phyloP scores from a whole-genome alignment of 1,140 invertebrate genomes.

The Drosophila littoralis region DNA sequence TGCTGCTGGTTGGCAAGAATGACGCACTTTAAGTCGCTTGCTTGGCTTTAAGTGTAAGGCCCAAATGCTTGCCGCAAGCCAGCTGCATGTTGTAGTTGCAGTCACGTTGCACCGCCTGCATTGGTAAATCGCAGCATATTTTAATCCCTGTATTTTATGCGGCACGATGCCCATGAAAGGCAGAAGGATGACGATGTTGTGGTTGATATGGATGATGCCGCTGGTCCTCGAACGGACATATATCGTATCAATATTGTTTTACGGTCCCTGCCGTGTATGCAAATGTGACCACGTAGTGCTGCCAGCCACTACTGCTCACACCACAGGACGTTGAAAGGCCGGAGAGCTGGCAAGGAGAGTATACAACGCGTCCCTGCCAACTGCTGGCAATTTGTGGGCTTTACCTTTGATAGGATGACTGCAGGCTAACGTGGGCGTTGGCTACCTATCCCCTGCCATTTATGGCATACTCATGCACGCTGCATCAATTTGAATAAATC shows the following conservation, averaged over 20 bases:
- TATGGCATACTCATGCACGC: slow-evolving; percentile 42
- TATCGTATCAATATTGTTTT: slow-evolving; percentile 72
- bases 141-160: slow-evolving; percentile 65
- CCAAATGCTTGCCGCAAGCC: slow-evolving; percentile 27
- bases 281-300: slow-evolving; percentile 57
- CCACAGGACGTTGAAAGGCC: slow-evolving; percentile 32
- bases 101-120: slow-evolving; percentile 7
- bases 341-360: neutral
- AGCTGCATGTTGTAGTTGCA: slow-evolving; percentile 38
- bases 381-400: slow-evolving; percentile 51
- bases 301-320: slow-evolving; percentile 25
- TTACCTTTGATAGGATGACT: slow-evolving; percentile 26
- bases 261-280: slow-evolving; percentile 56
- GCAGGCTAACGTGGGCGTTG: neutral
- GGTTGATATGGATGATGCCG: slow-evolving; percentile 24
- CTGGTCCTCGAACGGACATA: slow-evolving; percentile 28
- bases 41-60: slow-evolving; percentile 47
- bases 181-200: slow-evolving; percentile 39
- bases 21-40: slow-evolving; percentile 26
- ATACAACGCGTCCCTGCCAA: slow-evolving; percentile 29
- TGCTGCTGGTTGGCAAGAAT: slow-evolving; percentile 15
- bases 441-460: slow-evolving; percentile 22
- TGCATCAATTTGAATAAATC: slow-evolving; percentile 70
- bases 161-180: slow-evolving; percentile 47
- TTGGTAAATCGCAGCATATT: slow-evolving; percentile 48